Evolutionary conservation across 2,888 invertebrate species (phyloP).

Genomic region (Drosophila kambysellisi): DNA sequence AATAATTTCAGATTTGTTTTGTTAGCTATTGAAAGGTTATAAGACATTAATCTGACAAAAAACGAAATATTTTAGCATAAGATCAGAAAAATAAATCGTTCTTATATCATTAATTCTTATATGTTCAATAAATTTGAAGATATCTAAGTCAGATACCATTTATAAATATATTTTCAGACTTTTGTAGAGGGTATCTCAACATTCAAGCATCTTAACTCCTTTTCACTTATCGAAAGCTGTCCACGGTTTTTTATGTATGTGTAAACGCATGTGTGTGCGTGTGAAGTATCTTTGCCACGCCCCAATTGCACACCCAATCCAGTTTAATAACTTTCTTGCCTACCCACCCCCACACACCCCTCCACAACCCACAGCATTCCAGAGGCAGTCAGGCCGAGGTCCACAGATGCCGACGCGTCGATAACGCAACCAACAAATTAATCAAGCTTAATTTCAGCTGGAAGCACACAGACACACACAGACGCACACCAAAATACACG

Average conservation of each 20-base stretch:
- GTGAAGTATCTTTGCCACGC: slow-evolving; percentile 55
- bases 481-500: slow-evolving; percentile 5
- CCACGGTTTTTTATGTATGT: slow-evolving; percentile 61
- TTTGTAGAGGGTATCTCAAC: background rate
- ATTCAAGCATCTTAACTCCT: background rate
- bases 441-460: slow-evolving; percentile 75
- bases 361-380: background rate
- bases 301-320: slow-evolving; percentile 73
- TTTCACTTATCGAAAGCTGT: slow-evolving; percentile 52
- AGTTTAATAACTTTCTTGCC: slow-evolving; percentile 75
- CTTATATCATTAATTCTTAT: too few relatives aligned
- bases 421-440: slow-evolving; percentile 72
- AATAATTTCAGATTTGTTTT: too few relatives aligned
- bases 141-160: background rate
- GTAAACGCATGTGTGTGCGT: slow-evolving; percentile 9
- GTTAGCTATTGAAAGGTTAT: too few relatives aligned
- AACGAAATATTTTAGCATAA: too few relatives aligned
- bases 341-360: background rate
- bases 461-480: slow-evolving; percentile 30
- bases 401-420: slow-evolving; percentile 67
- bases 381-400: slow-evolving; percentile 28
- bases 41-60: too few relatives aligned
- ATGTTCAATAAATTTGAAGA: too few relatives aligned
- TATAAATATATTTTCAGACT: background rate
- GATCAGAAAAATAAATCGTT: background rate